Evolutionary conservation across 2,888 invertebrate genomes (phyloP), one percentile per base, ranked within the genome.

Genomic region (Eilema griseolum): DNA sequence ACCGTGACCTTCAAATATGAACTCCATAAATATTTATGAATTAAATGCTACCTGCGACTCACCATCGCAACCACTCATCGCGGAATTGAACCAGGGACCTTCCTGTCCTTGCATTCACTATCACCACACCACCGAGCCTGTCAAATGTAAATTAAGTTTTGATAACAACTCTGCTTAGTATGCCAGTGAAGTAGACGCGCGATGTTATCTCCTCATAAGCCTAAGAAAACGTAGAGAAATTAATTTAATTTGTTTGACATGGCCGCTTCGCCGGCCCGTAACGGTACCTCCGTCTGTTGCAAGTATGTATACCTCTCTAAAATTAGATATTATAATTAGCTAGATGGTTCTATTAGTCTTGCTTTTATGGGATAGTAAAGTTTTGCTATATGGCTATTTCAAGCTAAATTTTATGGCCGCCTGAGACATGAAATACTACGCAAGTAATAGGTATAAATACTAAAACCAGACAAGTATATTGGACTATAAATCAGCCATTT

Each of bases 321-420:
- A 65, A 33, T 56, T 57, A 66, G 66, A 57, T 66, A 66, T 57
- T 66, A 52, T 66, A 66, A 66, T 66, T 66, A 66, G 16, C 33
- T 66, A 37, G 33, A 52, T 56, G 24, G 37, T 57, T 12, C 56
- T 57, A 56, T 57, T 14, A 37, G 33, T 33, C 31, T 65, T 33
- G 33, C 23, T 33, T 64, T 24, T 33, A 52, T 46, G 11, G 46
- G 37, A 52, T 64, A 28, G n/a, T 57, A 37, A 56, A 62, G 16
- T 41, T 41, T 62, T n/a, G 52, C 16, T 8, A 3, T 26, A 5
- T 59, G 16, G 37, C 3, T 24, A 59, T 59, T 8, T 41, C 24
- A 33, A 8, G 12, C 12, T 8, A 56, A 24, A 2, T 31, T 24
- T 28, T 26, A 59, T 59, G 28, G 24, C 8, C n/a, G 52, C n/a